phyloP scores from a whole-genome alignment of 2,797 vertebrate species.

The Macropodus opercularis region DNA sequence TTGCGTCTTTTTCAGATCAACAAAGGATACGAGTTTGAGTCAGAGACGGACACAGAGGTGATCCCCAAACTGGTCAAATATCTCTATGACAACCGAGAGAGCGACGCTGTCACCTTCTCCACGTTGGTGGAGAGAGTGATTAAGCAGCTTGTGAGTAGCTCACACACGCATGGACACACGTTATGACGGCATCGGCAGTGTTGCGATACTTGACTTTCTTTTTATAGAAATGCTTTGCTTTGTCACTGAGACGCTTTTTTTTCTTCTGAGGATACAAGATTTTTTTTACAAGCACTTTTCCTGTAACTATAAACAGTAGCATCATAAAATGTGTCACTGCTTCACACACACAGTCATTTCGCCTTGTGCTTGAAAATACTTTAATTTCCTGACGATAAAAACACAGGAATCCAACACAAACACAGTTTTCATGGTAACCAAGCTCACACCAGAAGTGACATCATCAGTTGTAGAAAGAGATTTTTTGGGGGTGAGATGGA shows the following conservation, averaged over 20 bases:
- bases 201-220: not conserved
- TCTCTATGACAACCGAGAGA: conserved; percentile 93
- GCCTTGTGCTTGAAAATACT: conserved; percentile 15
- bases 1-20: conserved; percentile 79
- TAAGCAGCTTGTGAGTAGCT: conserved; percentile 90
- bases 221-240: not conserved
- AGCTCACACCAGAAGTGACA: conserved; percentile 42
- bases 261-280: not conserved
- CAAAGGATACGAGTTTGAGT: conserved; percentile 96
- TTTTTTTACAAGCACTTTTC: conserved; percentile 6
- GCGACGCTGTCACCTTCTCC: conserved; percentile 86
- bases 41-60: conserved; percentile 96
- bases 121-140: conserved; percentile 93
- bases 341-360: not conserved
- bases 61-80: conserved; percentile 98
- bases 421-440: conserved; percentile 53
- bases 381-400: conserved; percentile 34
- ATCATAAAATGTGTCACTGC: conserved; percentile 32
- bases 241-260: not conserved
- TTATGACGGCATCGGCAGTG: not conserved
- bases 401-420: conserved; percentile 39
- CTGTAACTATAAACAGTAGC: conserved; percentile 13
- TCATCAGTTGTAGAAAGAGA: conserved; percentile 37
- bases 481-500: conserved; percentile 10
- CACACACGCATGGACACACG: not conserved